phyloP scores from a whole-genome alignment of 1,140 invertebrate species.

The Cotesia glomerata region DNA sequence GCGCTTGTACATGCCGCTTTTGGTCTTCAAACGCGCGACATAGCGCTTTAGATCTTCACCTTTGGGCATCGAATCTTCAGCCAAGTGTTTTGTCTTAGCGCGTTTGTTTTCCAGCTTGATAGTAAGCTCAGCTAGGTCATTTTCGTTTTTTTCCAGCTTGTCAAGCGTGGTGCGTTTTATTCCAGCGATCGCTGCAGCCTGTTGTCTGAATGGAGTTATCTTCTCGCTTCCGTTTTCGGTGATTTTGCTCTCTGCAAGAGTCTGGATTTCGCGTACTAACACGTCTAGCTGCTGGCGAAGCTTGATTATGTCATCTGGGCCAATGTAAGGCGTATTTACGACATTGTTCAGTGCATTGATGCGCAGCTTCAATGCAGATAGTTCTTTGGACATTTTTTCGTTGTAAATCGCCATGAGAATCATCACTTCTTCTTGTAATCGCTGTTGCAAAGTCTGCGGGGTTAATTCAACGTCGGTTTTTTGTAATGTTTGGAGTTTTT shows the following conservation, averaged over 20 bases:
- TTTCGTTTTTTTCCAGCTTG: slow-evolving; percentile 70
- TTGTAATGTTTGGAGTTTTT: slow-evolving; percentile 51
- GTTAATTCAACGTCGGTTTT: slow-evolving; percentile 63
- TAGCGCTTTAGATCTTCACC: slow-evolving; percentile 87
- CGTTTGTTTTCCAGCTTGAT: slow-evolving; percentile 62
- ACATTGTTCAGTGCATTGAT: slow-evolving; percentile 74
- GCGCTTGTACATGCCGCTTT: slow-evolving; percentile 81
- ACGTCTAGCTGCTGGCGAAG: slow-evolving; percentile 58
- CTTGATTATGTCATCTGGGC: slow-evolving; percentile 71
- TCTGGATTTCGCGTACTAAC: slow-evolving; percentile 49
- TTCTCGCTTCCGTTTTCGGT: slow-evolving; percentile 70
- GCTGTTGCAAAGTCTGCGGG: slow-evolving; percentile 67
- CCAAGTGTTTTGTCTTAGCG: slow-evolving; percentile 60
- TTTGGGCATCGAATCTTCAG: slow-evolving; percentile 70
- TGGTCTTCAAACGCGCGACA: slow-evolving; percentile 77
- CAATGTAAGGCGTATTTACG: slow-evolving; percentile 71
- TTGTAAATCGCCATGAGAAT: slow-evolving; percentile 71
- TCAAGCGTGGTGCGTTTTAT: slow-evolving; percentile 79
- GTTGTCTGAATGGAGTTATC: slow-evolving; percentile 82
- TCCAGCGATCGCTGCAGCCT: slow-evolving; percentile 78
- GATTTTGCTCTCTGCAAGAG: slow-evolving; percentile 50
- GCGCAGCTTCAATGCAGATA: slow-evolving; percentile 68
- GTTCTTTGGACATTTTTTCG: slow-evolving; percentile 80
- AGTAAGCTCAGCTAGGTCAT: slow-evolving; percentile 68
- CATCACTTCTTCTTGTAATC: slow-evolving; percentile 79